Percentiles rank a stretch among this genome's conserved stretches.
phyloP scores from a whole-genome alignment of 2,888 invertebrate genomes.

The Yponomeuta plumbellus region DNA sequence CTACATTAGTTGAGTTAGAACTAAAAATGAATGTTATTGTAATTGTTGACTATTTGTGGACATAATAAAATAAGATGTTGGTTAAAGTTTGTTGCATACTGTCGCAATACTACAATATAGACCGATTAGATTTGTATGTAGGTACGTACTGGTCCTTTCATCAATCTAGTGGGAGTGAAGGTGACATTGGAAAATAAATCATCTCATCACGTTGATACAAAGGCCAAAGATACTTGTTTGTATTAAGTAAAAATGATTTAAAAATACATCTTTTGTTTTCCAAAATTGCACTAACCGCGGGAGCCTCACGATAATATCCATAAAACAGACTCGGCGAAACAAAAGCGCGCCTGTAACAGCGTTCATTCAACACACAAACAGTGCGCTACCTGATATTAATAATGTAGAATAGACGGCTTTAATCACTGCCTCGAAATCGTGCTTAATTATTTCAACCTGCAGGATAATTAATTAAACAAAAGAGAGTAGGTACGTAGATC shows the following conservation, averaged over 20 bases:
- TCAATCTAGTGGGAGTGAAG: too few relatives aligned
- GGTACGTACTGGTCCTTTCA: too few relatives aligned
- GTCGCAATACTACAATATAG: too few relatives aligned
- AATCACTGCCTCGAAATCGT: slow-evolving; percentile 55
- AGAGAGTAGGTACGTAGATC: slow-evolving; percentile 40
- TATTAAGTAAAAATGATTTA: neutral
- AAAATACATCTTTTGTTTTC: neutral
- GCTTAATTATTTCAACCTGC: slow-evolving; percentile 65
- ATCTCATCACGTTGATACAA: too few relatives aligned
- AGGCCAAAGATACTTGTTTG: too few relatives aligned
- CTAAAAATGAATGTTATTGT: too few relatives aligned
- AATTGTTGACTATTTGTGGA: too few relatives aligned
- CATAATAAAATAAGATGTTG: too few relatives aligned
- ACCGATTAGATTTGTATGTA: too few relatives aligned
- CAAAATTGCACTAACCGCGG: slow-evolving; percentile 32
- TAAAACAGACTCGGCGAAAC: slow-evolving; percentile 41
- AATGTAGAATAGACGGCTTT: slow-evolving; percentile 44
- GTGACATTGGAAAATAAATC: too few relatives aligned
- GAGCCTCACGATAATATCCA: slow-evolving; percentile 25
- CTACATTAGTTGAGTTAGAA: too few relatives aligned
- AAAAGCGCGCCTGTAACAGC: slow-evolving; percentile 34
- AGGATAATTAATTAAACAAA: slow-evolving; percentile 71
- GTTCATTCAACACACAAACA: slow-evolving; percentile 51
- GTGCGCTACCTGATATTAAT: slow-evolving; percentile 53
- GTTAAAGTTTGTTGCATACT: too few relatives aligned